phyloP scores from a whole-genome alignment of 2,888 invertebrate species.

The Orthosia gothica region DNA sequence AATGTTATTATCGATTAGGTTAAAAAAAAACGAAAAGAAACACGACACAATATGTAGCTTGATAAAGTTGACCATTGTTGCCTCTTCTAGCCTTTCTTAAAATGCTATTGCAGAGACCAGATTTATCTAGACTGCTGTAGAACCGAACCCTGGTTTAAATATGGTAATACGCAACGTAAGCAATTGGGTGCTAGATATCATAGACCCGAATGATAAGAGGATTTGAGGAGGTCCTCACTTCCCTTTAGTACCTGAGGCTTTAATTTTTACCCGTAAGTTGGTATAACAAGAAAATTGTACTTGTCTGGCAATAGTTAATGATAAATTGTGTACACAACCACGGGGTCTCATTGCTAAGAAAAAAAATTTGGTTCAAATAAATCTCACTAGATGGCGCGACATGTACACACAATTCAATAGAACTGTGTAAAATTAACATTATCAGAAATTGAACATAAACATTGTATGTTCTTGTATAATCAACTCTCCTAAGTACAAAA shows the following conservation, averaged over 20 bases:
- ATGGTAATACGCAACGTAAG: constrained; percentile 50
- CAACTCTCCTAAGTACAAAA: too few species aligned
- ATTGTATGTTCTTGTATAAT: too few species aligned
- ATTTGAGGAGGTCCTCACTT: constrained; percentile 4
- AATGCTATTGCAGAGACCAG: background rate
- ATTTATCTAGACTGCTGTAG: constrained; percentile 1
- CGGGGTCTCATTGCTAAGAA: too few species aligned
- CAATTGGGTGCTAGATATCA: constrained; percentile 35
- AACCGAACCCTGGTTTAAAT: constrained; percentile 35
- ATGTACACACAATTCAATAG: too few species aligned
- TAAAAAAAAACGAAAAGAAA: too few species aligned
- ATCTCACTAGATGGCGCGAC: too few species aligned
- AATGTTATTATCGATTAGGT: too few species aligned
- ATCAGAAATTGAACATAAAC: too few species aligned
- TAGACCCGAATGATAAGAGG: constrained; percentile 29
- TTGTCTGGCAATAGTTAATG: too few species aligned
- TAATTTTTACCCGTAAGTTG: background rate
- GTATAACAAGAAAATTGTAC: background rate
- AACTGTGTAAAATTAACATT: too few species aligned
- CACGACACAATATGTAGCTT: background rate
- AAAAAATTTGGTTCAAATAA: too few species aligned
- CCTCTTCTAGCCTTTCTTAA: background rate
- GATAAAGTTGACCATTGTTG: background rate
- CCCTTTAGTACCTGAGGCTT: background rate
- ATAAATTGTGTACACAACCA: too few species aligned